These are phyloP conservation scores for Brenthis ino DNA, from an alignment of 2,888 invertebrate genomes.

Conservation along the genomic window DNA sequence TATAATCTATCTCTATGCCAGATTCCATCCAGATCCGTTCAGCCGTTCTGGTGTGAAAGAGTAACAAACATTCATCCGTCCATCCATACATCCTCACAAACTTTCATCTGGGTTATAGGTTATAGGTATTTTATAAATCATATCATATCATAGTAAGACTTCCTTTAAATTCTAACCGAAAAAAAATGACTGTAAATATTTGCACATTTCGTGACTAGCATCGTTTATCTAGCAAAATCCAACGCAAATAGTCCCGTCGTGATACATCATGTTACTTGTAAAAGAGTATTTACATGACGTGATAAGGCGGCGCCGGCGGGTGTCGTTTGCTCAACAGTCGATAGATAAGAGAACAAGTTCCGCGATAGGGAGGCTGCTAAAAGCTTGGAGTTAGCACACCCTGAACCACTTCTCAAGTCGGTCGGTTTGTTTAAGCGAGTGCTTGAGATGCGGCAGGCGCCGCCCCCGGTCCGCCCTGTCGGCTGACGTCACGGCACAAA, in stretches of 20 bases:
- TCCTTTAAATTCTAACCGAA: background rate
- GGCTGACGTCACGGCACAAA: conserved; percentile 74
- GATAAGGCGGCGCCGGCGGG: conserved; percentile 80
- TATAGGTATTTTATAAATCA: background rate
- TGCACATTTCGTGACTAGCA: conserved; percentile 40
- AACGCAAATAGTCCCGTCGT: conserved; percentile 66
- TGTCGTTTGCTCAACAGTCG: conserved; percentile 56
- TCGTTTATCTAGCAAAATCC: conserved; percentile 70
- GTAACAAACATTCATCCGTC: no score
- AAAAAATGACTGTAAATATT: conserved; percentile 23
- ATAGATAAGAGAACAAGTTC: conserved; percentile 62
- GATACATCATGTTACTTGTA: conserved; percentile 73
- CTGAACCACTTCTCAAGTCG: conserved; percentile 64
- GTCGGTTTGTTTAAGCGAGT: conserved; percentile 53
- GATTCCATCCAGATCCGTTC: no score
- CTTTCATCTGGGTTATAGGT: no score
- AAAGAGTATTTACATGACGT: conserved; percentile 69
- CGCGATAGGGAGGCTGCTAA: conserved; percentile 68
- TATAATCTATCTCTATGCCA: no score
- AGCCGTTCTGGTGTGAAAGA: no score
- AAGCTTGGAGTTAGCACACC: conserved; percentile 68
- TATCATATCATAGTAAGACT: background rate
- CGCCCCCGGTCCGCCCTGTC: conserved; percentile 77
- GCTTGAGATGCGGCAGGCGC: conserved; percentile 63
- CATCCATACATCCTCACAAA: no score